phyloP scores from a whole-genome alignment of 2,888 invertebrate genomes.

The Lepidocyrtoides sp. region DNA sequence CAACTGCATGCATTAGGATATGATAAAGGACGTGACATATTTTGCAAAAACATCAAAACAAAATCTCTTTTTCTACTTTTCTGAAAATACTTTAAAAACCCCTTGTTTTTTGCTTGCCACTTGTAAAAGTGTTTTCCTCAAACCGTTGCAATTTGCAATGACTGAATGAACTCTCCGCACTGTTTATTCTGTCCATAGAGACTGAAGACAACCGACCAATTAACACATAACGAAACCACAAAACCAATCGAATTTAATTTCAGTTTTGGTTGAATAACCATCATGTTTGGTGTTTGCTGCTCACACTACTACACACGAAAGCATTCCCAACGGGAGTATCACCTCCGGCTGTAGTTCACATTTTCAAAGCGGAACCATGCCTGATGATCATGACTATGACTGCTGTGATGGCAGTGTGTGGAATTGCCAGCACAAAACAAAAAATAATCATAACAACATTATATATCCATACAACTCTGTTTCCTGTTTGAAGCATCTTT shows the following conservation, averaged over 20 bases:
- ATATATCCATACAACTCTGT: not conserved
- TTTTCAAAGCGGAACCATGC: not conserved
- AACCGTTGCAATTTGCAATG: not conserved
- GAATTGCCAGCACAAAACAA: not conserved
- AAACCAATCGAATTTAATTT: conserved; percentile 26
- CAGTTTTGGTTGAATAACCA: conserved; percentile 17
- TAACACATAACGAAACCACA: conserved; percentile 19
- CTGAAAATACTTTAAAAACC: not conserved
- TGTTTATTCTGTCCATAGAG: conserved; percentile 9
- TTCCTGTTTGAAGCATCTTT: not conserved
- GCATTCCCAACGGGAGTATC: conserved; percentile 51
- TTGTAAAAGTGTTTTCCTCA: not conserved
- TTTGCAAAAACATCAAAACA: not conserved
- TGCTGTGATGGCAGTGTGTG: not conserved
- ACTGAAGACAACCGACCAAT: not conserved
- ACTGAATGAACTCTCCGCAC: conserved; percentile 10
- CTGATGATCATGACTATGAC: conserved; percentile 6
- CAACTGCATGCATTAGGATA: not conserved
- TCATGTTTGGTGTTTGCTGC: conserved; percentile 46
- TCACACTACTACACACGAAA: not conserved
- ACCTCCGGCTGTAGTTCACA: not conserved
- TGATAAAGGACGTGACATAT: conserved; percentile 19
- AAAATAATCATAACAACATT: conserved; percentile 33
- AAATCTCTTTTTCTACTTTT: not conserved
- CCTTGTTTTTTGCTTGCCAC: not conserved